Conservation (phyloP, 1,140 invertebrate genomes). For the Drosophila neocordata region DNA sequence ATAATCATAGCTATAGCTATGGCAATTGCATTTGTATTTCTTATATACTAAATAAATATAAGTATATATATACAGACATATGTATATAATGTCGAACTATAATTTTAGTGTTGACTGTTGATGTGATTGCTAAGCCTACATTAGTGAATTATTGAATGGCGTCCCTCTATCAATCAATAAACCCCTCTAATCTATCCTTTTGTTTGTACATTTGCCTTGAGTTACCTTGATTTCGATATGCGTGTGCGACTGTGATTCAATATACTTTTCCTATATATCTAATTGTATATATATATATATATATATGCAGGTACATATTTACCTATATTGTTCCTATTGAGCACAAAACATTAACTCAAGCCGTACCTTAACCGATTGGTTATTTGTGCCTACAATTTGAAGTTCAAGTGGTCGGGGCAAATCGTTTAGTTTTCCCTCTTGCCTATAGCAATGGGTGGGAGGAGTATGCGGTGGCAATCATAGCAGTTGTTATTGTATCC, state of each 20-base stretch:
- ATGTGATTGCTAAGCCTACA: slow-evolving; percentile 29
- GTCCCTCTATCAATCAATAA: slow-evolving; percentile 62
- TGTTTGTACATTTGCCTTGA: slow-evolving; percentile 28
- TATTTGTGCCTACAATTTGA: slow-evolving; percentile 37
- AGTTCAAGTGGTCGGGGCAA: slow-evolving; percentile 37
- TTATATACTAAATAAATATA: neutral
- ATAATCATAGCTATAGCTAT: slow-evolving; percentile 38
- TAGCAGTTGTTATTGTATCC: slow-evolving; percentile 34
- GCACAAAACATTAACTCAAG: slow-evolving; percentile 2
- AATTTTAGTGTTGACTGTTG: slow-evolving; percentile 45
- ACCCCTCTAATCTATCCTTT: slow-evolving; percentile 5
- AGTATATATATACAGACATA: neutral
- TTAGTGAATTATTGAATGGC: slow-evolving; percentile 68
- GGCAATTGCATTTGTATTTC: slow-evolving; percentile 14
- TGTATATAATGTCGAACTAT: slow-evolving; percentile 37
- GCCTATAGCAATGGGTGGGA: slow-evolving; percentile 5
- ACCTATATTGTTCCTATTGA: neutral
- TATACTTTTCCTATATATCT: no score
- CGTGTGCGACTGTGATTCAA: slow-evolving; percentile 48
- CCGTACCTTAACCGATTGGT: neutral
- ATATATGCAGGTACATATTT: slow-evolving; percentile 28
- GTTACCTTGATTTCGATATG: slow-evolving; percentile 26
- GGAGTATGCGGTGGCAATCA: slow-evolving; percentile 21
- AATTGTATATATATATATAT: neutral
- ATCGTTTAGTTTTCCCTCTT: slow-evolving; percentile 34